These are phyloP conservation scores for Leuciscus waleckii DNA, from an alignment of 2,797 vertebrate species.

Conservation along the genomic window DNA sequence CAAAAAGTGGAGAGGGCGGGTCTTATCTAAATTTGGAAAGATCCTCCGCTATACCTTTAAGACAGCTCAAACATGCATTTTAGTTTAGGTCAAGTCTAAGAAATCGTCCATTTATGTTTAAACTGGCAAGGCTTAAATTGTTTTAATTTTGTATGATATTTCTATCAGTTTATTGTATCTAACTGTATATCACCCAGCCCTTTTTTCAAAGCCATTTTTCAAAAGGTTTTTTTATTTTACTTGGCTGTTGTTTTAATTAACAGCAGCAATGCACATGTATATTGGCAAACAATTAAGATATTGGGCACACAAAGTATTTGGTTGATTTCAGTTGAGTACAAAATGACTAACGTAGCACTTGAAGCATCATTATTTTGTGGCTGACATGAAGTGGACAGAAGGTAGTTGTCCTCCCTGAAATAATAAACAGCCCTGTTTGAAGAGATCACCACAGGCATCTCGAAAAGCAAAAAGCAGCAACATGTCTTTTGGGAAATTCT, in stretches of 20 bases:
- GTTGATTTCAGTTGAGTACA: neutral
- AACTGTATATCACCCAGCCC: neutral
- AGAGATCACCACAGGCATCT: constrained; percentile 47
- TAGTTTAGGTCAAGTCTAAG: too few species aligned
- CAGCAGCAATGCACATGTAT: neutral
- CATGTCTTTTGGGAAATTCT: constrained; percentile 47
- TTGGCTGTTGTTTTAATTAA: neutral
- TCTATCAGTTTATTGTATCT: neutral
- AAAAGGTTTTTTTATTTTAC: neutral
- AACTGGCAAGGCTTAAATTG: neutral
- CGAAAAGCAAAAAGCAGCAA: constrained; percentile 27
- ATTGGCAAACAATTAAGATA: neutral
- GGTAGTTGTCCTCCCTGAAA: constrained; percentile 27
- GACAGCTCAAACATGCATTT: too few species aligned
- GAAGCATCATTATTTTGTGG: neutral
- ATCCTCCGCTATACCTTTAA: too few species aligned
- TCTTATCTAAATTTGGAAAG: too few species aligned
- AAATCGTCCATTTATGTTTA: neutral
- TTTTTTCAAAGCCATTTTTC: neutral
- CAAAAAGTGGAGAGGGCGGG: too few species aligned
- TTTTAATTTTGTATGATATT: neutral
- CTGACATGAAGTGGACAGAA: constrained; percentile 19
- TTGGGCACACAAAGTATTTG: neutral
- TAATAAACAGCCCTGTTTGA: constrained; percentile 35
- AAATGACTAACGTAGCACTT: neutral